Evolutionary conservation across 2,797 vertebrate genomes (phyloP).

Genomic region (Rhynchonycteris naso): DNA sequence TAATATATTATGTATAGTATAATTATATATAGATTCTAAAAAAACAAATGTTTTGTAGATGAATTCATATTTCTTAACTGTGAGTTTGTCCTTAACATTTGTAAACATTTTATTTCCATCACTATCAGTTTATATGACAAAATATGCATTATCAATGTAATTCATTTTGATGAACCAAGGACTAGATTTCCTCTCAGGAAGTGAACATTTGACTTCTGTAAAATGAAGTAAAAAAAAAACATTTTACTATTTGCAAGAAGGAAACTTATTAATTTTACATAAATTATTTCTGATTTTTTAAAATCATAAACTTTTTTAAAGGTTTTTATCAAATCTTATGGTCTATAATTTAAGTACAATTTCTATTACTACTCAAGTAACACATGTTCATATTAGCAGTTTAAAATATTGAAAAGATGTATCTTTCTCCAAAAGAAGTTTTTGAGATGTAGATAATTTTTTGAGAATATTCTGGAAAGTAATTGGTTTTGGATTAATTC

Average conservation of each 20-base stretch:
- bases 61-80: not conserved
- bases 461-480: conserved; percentile 71
- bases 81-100: not conserved
- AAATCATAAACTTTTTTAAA: conserved; percentile 63
- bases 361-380: conserved; percentile 7
- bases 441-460: conserved; percentile 68
- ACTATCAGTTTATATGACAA: not conserved
- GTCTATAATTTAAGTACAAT: conserved; percentile 47
- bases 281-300: conserved; percentile 50
- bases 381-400: not conserved
- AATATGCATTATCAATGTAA: not conserved
- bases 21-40: not conserved
- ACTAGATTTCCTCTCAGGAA: not conserved
- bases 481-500: conserved; percentile 82
- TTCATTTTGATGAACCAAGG: not conserved
- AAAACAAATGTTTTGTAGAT: not conserved
- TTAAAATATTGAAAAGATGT: conserved; percentile 60
- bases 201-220: not conserved
- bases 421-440: conserved; percentile 59
- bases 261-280: conserved; percentile 9
- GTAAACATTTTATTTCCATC: not conserved
- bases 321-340: conserved; percentile 62
- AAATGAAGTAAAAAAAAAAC: not conserved
- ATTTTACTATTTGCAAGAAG: not conserved
- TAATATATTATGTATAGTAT: not conserved